Base-by-base conservation (phyloP, 1,140 invertebrate species). In the Panagrolaimus sp. region DNA sequence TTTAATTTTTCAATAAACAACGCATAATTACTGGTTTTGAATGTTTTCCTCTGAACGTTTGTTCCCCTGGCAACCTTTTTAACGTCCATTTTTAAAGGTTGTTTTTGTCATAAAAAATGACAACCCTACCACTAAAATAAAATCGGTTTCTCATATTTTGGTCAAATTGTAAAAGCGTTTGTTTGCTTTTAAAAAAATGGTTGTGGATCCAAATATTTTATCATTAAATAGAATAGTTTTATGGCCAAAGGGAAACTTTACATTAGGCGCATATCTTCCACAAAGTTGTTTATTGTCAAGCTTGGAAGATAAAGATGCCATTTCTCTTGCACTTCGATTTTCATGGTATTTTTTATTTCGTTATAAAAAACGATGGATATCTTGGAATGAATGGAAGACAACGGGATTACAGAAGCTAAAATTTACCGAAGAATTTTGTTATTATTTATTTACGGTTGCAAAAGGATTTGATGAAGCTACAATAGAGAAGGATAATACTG, bases 241-340 rank as follows among this genome's bases (percentile, higher is more conserved):
- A n/a, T 57, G 51, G 51, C 51, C 51, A 57, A 57, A 57, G 8
- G 51, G 51, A 20, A 57, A 57, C 20, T 20, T 57, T 25, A 57
- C 51, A 0, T 27, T 57, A 11, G 20, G 20, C 5, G n/a, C 20
- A 20, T 57, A 57, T 57, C 27, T 57, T 20, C 51, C 51, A 16
- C 20, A 20, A 16, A 27, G 20, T 25, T 57, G 20, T 57, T 13
- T 57, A 8, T 13, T 16, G 1, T 20, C 8, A 2, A 57, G n/a
- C 8, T 27, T 57, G 4, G 51, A 20, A 1, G 27, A 57, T 16
- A 20, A 27, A n/a, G 51, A 57, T 57, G 27, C 51, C 11, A 16
- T 27, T 1, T 20, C 51, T 25, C 11, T 57, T 11, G 51, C 51
- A 57, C 51, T 57, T 57, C 51, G 51, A 57, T 57, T 57, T 27